A percentile compares a stretch with the other conserved stretches of the same genome.
phyloP scores from a whole-genome alignment of 2,888 invertebrate species.

The Hirtodrosophila alboralis region DNA sequence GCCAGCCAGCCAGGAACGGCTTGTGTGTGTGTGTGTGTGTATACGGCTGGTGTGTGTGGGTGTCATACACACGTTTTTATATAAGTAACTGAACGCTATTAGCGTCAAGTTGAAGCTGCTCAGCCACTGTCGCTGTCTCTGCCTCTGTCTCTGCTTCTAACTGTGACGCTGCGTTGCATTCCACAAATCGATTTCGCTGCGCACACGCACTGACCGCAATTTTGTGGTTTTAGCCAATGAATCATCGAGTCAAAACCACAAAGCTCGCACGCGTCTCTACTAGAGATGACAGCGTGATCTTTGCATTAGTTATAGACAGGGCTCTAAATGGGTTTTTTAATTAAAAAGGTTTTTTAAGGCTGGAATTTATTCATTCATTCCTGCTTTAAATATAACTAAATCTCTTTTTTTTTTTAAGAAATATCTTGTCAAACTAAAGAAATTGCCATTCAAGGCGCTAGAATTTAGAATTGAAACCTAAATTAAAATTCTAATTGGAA shows the following conservation, averaged over 20 bases:
- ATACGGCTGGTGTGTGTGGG: slow-evolving; percentile 53
- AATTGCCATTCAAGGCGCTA: no score
- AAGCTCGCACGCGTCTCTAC: slow-evolving; percentile 36
- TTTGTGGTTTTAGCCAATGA: slow-evolving; percentile 68
- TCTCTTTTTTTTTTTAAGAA: no score
- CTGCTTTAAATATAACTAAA: no score
- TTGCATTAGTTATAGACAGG: not conserved
- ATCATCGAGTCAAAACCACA: slow-evolving; percentile 52
- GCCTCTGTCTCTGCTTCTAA: slow-evolving; percentile 2
- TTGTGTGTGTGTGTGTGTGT: slow-evolving; percentile 60
- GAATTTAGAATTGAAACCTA: no score
- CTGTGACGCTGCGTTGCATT: slow-evolving; percentile 54
- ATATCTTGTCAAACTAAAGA: no score
- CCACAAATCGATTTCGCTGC: slow-evolving; percentile 78
- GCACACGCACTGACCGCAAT: slow-evolving; percentile 79
- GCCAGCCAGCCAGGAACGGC: slow-evolving; percentile 36
- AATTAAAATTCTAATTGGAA: no score
- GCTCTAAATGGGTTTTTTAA: no score
- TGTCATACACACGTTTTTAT: no score
- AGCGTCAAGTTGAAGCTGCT: slow-evolving; percentile 59
- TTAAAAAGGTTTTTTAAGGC: no score
- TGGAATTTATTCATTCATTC: no score
- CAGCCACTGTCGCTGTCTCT: not conserved
- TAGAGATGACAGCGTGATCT: slow-evolving; percentile 52
- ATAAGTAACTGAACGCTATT: slow-evolving; percentile 70